Evolutionary conservation across 2,113 vertebrate genomes (phyloP).

Genomic region (Echinops telfairi): DNA sequence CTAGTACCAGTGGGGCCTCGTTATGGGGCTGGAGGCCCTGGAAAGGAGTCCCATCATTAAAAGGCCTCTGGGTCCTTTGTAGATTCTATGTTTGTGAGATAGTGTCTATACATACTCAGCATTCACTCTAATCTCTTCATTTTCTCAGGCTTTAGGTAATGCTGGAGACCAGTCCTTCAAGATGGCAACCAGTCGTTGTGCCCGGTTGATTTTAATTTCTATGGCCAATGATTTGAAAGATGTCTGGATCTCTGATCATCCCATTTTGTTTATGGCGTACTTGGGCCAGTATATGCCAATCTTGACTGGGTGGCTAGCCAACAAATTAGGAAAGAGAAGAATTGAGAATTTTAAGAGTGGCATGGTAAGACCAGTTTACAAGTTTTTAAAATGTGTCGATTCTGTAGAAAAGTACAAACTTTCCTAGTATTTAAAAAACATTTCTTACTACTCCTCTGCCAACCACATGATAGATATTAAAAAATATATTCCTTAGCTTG

Average conservation of each 20-base stretch:
- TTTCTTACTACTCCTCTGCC: not conserved
- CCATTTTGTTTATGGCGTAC: conserved; percentile 91
- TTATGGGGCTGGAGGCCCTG: not conserved
- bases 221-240: conserved; percentile 92
- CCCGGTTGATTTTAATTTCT: conserved; percentile 91
- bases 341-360: conserved; percentile 95
- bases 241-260: conserved; percentile 94
- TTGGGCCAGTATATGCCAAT: conserved; percentile 95
- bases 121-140: not conserved
- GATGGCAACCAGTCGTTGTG: conserved; percentile 94
- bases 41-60: not conserved
- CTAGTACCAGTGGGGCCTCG: not conserved
- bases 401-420: conserved; percentile 21
- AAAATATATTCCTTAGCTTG: not conserved
- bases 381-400: conserved; percentile 4
- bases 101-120: not conserved
- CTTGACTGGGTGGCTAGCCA: conserved; percentile 90
- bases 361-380: conserved; percentile 88
- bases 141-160: conserved; percentile 70
- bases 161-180: conserved; percentile 90
- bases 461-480: not conserved
- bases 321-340: conserved; percentile 88
- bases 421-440: not conserved
- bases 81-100: conserved; percentile 11
- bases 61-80: not conserved